These are phyloP conservation scores for Chionomys nivalis DNA, from an alignment of 2,113 vertebrate genomes.

Conservation along the genomic window DNA sequence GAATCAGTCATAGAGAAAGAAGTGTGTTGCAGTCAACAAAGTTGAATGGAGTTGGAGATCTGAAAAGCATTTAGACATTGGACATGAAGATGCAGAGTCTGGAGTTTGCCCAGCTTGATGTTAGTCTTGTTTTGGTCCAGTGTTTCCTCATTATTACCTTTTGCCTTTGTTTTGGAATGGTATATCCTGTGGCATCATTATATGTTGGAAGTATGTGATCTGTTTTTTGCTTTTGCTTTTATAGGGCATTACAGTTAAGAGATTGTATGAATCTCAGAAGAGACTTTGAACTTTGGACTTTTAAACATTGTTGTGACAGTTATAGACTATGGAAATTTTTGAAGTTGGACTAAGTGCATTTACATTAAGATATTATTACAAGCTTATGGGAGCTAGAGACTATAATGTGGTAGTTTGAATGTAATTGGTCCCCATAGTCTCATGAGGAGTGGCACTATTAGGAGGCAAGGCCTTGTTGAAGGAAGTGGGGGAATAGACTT, in stretches of 20 bases:
- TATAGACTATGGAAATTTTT: not conserved
- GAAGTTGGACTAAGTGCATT: not conserved
- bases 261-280: too few relatives aligned
- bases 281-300: not conserved
- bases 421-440: too few relatives aligned
- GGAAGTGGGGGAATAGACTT: too few relatives aligned
- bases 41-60: not conserved
- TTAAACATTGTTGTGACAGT: not conserved
- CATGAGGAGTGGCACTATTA: too few relatives aligned
- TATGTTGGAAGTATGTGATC: not conserved
- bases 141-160: not conserved
- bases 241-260: too few relatives aligned
- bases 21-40: not conserved
- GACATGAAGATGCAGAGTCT: not conserved
- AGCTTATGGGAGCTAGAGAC: not conserved
- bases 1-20: not conserved
- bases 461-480: not conserved
- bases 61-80: not conserved
- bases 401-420: not conserved
- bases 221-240: not conserved
- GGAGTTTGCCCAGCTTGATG: not conserved
- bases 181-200: not conserved
- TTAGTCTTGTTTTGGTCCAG: not conserved
- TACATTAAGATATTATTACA: not conserved
- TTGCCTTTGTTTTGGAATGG: not conserved